Evolutionary conservation across 1,140 invertebrate genomes (phyloP).

Genomic region (Pomacea maculata): DNA sequence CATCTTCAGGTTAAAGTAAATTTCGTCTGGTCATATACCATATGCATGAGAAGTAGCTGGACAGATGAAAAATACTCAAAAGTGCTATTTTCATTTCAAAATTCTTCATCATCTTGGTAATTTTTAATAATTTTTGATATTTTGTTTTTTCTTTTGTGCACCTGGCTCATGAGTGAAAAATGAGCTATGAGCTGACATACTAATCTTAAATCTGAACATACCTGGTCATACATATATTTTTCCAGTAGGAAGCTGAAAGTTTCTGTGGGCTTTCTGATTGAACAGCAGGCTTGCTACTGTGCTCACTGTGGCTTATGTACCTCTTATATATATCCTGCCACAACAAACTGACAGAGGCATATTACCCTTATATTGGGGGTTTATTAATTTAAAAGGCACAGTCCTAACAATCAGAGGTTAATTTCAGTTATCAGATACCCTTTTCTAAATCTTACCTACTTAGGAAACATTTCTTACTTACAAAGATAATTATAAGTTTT

Average conservation of each 20-base stretch:
- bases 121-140: neutral
- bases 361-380: neutral
- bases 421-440: no score
- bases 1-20: no score
- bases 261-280: neutral
- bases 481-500: no score
- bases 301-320: neutral
- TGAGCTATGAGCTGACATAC: neutral
- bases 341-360: conserved; percentile 23
- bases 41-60: neutral
- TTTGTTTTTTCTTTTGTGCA: neutral
- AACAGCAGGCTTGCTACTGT: neutral
- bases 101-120: no score
- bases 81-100: neutral
- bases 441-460: no score
- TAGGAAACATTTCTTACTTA: no score
- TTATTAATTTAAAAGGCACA: neutral
- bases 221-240: conserved; percentile 31
- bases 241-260: conserved; percentile 23
- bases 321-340: conserved; percentile 30
- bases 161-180: neutral
- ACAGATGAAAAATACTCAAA: neutral
- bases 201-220: neutral
- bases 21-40: neutral
- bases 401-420: no score